Conservation (phyloP, 1,140 invertebrate species). For the Monochamus saltuarius region DNA sequence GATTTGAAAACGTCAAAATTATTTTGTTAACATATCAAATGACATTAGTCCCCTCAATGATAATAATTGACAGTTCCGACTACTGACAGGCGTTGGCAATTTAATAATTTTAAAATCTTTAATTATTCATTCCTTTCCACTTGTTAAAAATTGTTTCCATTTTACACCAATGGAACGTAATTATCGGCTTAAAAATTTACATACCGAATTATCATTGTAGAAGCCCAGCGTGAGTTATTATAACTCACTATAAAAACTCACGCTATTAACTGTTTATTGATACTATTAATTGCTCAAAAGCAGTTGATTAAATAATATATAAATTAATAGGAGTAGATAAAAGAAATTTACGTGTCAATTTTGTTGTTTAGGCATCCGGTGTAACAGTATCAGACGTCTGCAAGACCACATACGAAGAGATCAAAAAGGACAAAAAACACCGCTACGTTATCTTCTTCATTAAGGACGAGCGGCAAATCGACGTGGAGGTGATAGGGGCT, state of each 20-base stretch:
- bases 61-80: too few species aligned
- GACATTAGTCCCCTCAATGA: too few species aligned
- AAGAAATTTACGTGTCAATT: conserved; percentile 1
- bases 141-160: too few species aligned
- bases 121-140: conserved; percentile 1
- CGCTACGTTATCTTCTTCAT: conserved; percentile 95
- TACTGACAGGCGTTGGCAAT: too few species aligned
- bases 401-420: conserved; percentile 94
- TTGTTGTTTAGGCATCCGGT: conserved; percentile 80
- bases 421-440: conserved; percentile 96
- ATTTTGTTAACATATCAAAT: too few species aligned
- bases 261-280: neutral
- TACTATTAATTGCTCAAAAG: too few species aligned
- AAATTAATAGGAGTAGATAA: too few species aligned
- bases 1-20: too few species aligned
- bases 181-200: neutral
- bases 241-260: conserved; percentile 1
- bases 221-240: neutral
- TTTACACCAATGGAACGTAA: too few species aligned
- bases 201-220: neutral
- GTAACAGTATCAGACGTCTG: conserved; percentile 92
- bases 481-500: conserved; percentile 84
- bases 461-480: conserved; percentile 91
- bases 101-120: neutral
- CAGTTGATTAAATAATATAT: conserved; percentile 20